These are phyloP conservation scores for Turritopsis rubra DNA, from an alignment of 30 jellyfish, hydroid and myxozoan genomes.

Conservation along the genomic window DNA sequence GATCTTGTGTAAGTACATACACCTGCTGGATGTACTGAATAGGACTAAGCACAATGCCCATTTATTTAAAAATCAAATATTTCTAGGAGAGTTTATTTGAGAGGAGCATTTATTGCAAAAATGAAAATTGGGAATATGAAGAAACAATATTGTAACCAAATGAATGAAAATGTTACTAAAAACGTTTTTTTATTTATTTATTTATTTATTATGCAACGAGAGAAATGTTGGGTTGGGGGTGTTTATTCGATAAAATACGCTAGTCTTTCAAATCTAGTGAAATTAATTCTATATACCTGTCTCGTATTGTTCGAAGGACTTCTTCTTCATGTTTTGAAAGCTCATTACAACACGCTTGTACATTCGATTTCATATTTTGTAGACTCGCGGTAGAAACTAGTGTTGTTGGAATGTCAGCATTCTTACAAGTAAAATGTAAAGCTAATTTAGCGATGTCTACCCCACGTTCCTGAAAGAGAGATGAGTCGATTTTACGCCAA, in stretches of 20 bases:
- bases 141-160: too few species aligned
- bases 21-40: too few species aligned
- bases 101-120: too few species aligned
- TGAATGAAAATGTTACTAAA: too few species aligned
- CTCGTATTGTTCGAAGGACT: slow-evolving; percentile 29
- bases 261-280: too few species aligned
- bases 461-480: slow-evolving; percentile 27
- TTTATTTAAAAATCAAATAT: too few species aligned
- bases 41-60: too few species aligned
- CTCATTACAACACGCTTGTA: slow-evolving; percentile 40
- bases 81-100: too few species aligned
- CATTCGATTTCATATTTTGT: slow-evolving; percentile 32
- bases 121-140: too few species aligned
- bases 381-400: slow-evolving; percentile 69
- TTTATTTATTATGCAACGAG: not conserved
- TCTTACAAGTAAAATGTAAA: slow-evolving; percentile 43
- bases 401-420: slow-evolving; percentile 49
- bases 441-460: slow-evolving; percentile 73
- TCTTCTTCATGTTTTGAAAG: slow-evolving; percentile 32
- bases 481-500: not conserved
- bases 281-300: slow-evolving; percentile 36
- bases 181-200: too few species aligned
- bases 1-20: too few species aligned
- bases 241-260: too few species aligned
- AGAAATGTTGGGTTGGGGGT: not conserved